Evolutionary conservation across 1,140 invertebrate genomes (phyloP), one percentile per base, ranked within the genome.

Genomic region (Plodia interpunctella): DNA sequence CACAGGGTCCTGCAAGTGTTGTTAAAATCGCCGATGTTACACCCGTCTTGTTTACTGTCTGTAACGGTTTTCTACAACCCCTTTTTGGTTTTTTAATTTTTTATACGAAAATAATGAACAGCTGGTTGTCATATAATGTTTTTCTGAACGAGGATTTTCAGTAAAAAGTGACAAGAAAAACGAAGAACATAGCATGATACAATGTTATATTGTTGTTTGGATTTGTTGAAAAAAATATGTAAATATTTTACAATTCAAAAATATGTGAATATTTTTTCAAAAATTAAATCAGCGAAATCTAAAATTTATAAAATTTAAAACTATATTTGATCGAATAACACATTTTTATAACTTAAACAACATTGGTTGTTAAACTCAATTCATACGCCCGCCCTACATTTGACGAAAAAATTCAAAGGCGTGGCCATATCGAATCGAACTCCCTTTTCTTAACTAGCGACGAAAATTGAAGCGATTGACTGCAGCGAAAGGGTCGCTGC

Each of bases 21-120:
- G 72, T 70, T 74, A 62, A 75, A 76, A 74, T 75, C 71, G 70
- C 70, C 74, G 69, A 80, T 73, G 68, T 60, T 62, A 66, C 64
- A 64, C 65, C 68, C 63, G 66, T 65, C 62, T 74, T 78, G 71
- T 78, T 78, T 73, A 74, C 64, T 67, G 68, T 62, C 55, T 78
- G 82, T 84, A 87, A 88, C 85, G 82, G 83, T 80, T 83, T 79
- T 78, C 54, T 30, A 55, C 62, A 60, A 71, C 61, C 74, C 74
- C 71, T 70, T 68, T 62, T 55, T 60, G 44, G 21, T 25, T 25
- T 25, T n/a, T 32, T 32, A 11, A 32, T 63, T 69, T 63, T 59
- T 68, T 64, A 59, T 38, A 57, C 18, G 13, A 44, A 57, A 49
- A 50, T 57, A 18, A 53, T 57, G 13, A 50, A 52, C 57, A 59